Percentiles rank a stretch among this genome's conserved stretches.
Evolutionary conservation across 2,797 vertebrate genomes (phyloP).

Genomic region (Coranthus polyacanthus): DNA sequence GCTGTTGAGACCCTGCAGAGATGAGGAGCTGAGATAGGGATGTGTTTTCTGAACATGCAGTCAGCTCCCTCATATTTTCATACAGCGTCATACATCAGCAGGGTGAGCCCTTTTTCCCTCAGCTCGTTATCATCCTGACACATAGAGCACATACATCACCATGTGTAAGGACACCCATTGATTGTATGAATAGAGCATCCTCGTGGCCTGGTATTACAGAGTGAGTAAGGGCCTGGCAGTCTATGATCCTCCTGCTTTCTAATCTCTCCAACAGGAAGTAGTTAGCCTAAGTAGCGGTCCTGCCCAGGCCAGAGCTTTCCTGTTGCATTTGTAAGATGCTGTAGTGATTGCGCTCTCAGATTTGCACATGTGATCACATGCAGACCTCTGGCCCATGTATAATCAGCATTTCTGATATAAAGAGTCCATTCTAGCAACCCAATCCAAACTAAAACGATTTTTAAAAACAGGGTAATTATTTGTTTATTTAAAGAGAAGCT

Average conservation of each 20-base stretch:
- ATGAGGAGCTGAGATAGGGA: constrained; percentile 32
- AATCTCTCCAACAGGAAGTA: constrained; percentile 91
- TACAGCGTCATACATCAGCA: constrained; percentile 10
- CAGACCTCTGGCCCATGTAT: not conserved
- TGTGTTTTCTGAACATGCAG: constrained; percentile 19
- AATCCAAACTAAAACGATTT: too few species aligned
- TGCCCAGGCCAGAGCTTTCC: constrained; percentile 90
- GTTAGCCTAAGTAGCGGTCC: constrained; percentile 88
- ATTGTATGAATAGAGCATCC: constrained; percentile 28
- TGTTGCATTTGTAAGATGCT: constrained; percentile 81
- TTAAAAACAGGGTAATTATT: too few species aligned
- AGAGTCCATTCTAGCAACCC: too few species aligned
- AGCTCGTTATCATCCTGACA: constrained; percentile 7
- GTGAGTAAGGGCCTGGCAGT: constrained; percentile 51
- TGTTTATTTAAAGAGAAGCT: too few species aligned
- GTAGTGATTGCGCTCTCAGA: constrained; percentile 74
- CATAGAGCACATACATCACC: constrained; percentile 13
- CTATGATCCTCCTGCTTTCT: constrained; percentile 69
- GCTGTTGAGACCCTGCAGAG: constrained; percentile 13
- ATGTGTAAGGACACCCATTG: constrained; percentile 38
- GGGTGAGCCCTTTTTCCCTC: constrained; percentile 2
- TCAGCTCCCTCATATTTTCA: constrained; percentile 5
- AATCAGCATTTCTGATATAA: not conserved
- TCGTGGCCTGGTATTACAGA: constrained; percentile 35
- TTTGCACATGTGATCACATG: constrained; percentile 15